A percentile compares a stretch with the other conserved stretches of the same genome.
Conservation (phyloP, 2,888 invertebrate genomes). For the Andrena minutula region DNA sequence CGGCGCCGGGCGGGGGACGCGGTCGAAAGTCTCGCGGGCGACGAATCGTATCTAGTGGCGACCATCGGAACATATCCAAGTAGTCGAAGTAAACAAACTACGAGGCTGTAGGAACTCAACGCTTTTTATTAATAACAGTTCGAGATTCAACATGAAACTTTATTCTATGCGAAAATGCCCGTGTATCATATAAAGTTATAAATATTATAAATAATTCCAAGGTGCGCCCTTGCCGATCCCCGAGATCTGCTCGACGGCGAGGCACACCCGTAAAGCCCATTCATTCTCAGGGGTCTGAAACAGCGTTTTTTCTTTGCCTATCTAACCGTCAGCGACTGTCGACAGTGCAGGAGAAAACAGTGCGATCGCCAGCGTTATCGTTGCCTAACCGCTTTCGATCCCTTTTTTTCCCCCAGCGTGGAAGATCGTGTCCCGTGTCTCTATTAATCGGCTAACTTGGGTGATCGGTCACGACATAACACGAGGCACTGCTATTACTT, state of each 20-base stretch:
- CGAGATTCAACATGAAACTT: slow-evolving; percentile 78
- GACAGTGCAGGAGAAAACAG: slow-evolving; percentile 44
- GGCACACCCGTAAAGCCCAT: slow-evolving; percentile 36
- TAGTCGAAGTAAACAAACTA: slow-evolving; percentile 63
- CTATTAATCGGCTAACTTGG: slow-evolving; percentile 23
- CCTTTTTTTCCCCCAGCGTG: neutral
- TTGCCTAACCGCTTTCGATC: neutral
- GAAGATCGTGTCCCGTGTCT: slow-evolving; percentile 31
- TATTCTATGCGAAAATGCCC: slow-evolving; percentile 80
- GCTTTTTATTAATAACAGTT: slow-evolving; percentile 80
- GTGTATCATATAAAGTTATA: slow-evolving; percentile 81
- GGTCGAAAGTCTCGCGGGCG: neutral
- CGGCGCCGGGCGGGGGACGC: neutral
- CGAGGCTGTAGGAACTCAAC: slow-evolving; percentile 80
- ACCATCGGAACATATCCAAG: neutral
- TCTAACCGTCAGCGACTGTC: slow-evolving; percentile 46
- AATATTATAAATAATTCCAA: slow-evolving; percentile 82
- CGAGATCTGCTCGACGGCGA: slow-evolving; percentile 54
- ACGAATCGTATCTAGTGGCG: too few species aligned
- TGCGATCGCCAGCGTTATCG: neutral
- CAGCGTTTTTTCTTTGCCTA: slow-evolving; percentile 21
- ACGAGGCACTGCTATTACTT: slow-evolving; percentile 64
- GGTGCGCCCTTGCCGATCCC: slow-evolving; percentile 52
- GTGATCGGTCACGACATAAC: slow-evolving; percentile 40
- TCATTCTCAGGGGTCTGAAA: slow-evolving; percentile 17